These are phyloP conservation scores for Nomada flava DNA, from an alignment of 2,888 invertebrate species.

Conservation along the genomic window DNA sequence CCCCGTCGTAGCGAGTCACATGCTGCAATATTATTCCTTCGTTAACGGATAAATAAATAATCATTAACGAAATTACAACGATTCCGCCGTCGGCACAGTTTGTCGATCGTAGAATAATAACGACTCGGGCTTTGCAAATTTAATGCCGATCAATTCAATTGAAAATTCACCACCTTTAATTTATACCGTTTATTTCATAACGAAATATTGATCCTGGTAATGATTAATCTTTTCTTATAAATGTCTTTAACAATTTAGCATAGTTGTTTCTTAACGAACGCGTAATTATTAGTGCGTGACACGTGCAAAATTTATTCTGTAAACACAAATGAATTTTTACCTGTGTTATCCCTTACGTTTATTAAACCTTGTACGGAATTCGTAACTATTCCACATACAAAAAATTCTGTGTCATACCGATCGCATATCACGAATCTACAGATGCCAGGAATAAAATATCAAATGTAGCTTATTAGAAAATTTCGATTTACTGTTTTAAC, in stretches of 20 bases:
- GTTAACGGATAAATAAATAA: slow-evolving; percentile 36
- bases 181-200: not conserved
- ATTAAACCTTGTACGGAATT: too few relatives aligned
- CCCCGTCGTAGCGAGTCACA: not conserved
- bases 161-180: not conserved
- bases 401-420: too few relatives aligned
- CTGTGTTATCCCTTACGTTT: too few relatives aligned
- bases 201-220: not conserved
- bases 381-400: too few relatives aligned
- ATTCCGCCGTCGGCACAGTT: not conserved
- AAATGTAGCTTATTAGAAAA: too few relatives aligned
- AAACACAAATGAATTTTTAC: too few relatives aligned
- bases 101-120: slow-evolving; percentile 5
- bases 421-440: too few relatives aligned
- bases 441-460: too few relatives aligned
- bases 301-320: too few relatives aligned
- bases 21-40: slow-evolving; percentile 20
- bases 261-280: too few relatives aligned
- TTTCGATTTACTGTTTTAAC: too few relatives aligned
- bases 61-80: slow-evolving; percentile 19
- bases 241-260: not conserved
- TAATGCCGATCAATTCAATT: slow-evolving; percentile 2
- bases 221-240: not conserved
- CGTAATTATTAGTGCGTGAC: too few relatives aligned
- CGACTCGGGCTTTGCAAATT: not conserved